Percentiles rank a stretch among this genome's conserved stretches.
Evolutionary conservation across 2,113 vertebrate genomes (phyloP).

Genomic region (Dipodomys merriami): DNA sequence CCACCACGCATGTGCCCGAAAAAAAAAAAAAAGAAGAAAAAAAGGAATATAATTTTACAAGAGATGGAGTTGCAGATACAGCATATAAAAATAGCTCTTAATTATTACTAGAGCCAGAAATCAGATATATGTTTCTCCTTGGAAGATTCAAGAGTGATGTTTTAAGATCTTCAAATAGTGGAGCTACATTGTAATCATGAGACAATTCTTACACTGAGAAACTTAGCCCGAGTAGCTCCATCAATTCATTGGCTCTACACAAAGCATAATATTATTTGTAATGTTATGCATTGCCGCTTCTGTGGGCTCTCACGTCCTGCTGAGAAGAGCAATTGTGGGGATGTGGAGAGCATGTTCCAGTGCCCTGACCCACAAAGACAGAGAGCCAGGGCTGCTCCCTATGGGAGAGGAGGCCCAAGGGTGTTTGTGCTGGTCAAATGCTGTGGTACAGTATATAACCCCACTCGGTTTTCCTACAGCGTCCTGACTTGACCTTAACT

Average conservation of each 20-base stretch:
- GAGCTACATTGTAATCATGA: not conserved
- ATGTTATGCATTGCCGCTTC: not conserved
- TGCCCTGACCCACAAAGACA: not conserved
- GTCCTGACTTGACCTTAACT: not conserved
- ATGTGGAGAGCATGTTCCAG: no score
- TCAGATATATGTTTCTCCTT: not conserved
- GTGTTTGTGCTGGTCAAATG: not conserved
- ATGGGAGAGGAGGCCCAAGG: not conserved
- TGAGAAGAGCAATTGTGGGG: not conserved
- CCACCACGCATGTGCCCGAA: no score
- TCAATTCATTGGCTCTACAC: not conserved
- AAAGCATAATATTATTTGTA: not conserved
- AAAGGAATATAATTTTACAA: not conserved
- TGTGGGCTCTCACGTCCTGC: not conserved
- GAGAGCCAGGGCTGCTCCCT: not conserved
- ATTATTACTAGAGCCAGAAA: not conserved
- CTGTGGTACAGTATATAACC: rapidly evolving
- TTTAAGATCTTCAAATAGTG: not conserved
- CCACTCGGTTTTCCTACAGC: not conserved
- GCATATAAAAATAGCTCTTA: not conserved
- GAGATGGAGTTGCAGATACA: not conserved
- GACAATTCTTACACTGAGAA: not conserved
- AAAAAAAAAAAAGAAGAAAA: not conserved
- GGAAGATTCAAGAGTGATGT: not conserved
- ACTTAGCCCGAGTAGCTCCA: not conserved